Evolutionary conservation across 2,113 vertebrate species (phyloP).

Genomic region (Labeo rohita): DNA sequence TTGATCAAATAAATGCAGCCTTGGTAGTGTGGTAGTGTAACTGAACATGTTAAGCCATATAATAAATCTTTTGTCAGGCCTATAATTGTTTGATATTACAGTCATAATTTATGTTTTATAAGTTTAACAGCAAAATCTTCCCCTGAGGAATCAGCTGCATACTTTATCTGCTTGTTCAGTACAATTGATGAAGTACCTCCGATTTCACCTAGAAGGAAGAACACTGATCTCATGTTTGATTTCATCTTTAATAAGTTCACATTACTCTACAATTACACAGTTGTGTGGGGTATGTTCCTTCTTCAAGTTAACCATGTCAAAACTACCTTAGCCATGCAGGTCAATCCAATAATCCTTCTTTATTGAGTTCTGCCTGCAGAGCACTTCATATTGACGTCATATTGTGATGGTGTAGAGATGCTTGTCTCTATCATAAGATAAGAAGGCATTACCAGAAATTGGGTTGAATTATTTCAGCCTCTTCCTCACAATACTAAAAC

Average conservation of each 20-base stretch:
- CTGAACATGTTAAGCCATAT: neutral
- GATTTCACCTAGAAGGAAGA: constrained; percentile 1
- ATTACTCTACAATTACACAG: neutral
- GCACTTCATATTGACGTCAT: neutral
- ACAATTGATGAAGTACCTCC: neutral
- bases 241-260: neutral
- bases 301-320: constrained; percentile 3
- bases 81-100: neutral
- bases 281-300: constrained; percentile 6
- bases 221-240: neutral
- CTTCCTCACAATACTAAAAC: neutral
- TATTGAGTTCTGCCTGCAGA: constrained; percentile 26
- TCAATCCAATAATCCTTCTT: constrained; percentile 29
- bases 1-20: neutral
- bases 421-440: neutral
- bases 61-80: neutral
- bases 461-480: neutral
- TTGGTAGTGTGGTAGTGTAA: neutral
- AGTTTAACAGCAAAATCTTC: neutral
- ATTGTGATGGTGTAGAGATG: neutral
- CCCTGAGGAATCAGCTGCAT: neutral
- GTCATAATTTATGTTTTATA: neutral
- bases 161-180: neutral
- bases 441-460: neutral
- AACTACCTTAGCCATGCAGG: constrained; percentile 9